Percentiles rank a stretch among this genome's conserved stretches.
These are phyloP conservation scores for Thaleichthys pacificus DNA, from an alignment of 2,797 vertebrate genomes.

Conservation along the genomic window DNA sequence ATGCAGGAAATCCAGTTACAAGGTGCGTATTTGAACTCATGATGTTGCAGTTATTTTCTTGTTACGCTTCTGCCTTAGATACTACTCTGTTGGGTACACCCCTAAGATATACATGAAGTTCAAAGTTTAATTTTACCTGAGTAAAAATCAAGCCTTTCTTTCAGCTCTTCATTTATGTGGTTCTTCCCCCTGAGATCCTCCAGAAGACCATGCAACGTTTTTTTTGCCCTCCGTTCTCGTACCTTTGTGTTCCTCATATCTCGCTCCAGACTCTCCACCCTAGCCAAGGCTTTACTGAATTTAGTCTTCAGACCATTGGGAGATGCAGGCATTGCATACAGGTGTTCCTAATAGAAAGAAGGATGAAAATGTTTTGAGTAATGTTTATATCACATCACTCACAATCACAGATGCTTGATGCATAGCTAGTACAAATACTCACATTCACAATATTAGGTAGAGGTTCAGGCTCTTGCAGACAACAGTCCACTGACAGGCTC, in stretches of 20 bases:
- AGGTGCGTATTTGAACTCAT: not conserved
- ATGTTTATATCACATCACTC: constrained; percentile 15
- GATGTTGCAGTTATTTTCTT: too few relatives aligned
- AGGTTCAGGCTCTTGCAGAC: constrained; percentile 18
- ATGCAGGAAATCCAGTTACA: not conserved
- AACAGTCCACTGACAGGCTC: constrained; percentile 11
- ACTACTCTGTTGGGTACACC: too few relatives aligned
- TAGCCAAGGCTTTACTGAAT: constrained; percentile 33
- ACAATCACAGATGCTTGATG: constrained; percentile 7
- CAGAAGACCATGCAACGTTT: too few relatives aligned
- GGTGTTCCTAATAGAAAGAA: constrained; percentile 34
- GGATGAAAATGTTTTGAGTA: not conserved
- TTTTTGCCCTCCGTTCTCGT: constrained; percentile 37
- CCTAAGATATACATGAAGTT: not conserved
- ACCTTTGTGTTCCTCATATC: constrained; percentile 28
- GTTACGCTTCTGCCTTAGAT: too few relatives aligned
- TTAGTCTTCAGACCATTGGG: constrained; percentile 26
- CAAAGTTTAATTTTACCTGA: constrained; percentile 27
- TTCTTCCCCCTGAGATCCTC: too few relatives aligned
- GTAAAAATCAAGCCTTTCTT: constrained; percentile 28
- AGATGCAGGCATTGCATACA: constrained; percentile 31
- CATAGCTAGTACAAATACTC: not conserved
- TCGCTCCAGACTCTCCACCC: constrained; percentile 37
- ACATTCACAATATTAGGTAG: constrained; percentile 20
- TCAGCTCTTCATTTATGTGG: constrained; percentile 36